Conservation (phyloP, 2,797 vertebrate genomes). For the Manis pentadactyla region DNA sequence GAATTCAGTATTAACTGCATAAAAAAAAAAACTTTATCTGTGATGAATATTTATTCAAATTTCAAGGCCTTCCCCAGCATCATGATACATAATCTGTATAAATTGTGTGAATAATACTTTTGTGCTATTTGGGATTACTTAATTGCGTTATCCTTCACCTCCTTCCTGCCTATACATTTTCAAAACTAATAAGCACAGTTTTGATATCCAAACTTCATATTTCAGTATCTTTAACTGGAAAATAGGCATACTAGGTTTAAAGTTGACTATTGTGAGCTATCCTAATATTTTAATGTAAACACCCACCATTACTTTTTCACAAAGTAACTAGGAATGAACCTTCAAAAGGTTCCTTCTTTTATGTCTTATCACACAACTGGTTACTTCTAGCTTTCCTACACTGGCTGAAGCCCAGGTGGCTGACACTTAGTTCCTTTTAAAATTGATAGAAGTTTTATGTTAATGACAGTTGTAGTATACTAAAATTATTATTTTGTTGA, state of each 20-base stretch:
- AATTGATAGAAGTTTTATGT: slow-evolving; percentile 1
- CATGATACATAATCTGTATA: background rate
- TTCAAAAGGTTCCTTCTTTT: background rate
- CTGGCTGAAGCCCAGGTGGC: background rate
- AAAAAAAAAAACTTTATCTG: background rate
- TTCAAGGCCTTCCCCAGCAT: background rate
- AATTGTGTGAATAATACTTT: slow-evolving; percentile 1
- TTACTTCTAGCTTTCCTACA: background rate
- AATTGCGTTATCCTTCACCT: background rate
- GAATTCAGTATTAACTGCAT: background rate
- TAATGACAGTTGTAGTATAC: background rate
- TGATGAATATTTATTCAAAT: background rate
- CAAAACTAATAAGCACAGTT: background rate
- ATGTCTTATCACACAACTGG: background rate
- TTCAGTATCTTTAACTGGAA: background rate
- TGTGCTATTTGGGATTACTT: slow-evolving; percentile 9
- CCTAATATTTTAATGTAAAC: background rate
- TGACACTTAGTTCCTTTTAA: background rate
- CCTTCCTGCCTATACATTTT: background rate
- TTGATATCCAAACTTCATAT: background rate
- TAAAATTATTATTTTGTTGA: slow-evolving; percentile 7
- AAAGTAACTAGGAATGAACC: background rate
- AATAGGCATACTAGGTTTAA: background rate
- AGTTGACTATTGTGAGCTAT: background rate
- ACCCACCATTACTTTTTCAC: background rate